These are phyloP conservation scores for Tetragonula clypearis DNA, from an alignment of 1,140 invertebrate species.

Conservation along the genomic window DNA sequence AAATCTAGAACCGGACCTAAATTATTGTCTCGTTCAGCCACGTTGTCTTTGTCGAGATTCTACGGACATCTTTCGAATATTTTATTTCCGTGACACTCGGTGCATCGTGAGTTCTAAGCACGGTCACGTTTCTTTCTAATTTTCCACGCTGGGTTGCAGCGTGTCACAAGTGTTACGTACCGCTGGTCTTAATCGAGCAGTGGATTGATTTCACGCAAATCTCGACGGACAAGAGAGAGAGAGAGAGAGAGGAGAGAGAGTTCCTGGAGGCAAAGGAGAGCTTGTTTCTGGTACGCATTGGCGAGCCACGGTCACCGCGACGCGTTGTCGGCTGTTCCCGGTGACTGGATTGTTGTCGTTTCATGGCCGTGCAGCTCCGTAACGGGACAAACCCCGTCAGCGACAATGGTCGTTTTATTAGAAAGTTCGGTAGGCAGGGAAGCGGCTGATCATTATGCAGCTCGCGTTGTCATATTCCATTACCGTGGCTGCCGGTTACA, in stretches of 20 bases:
- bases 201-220: not conserved
- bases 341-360: not conserved
- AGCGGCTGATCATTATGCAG: slow-evolving; percentile 75
- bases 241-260: too few relatives aligned
- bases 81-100: too few relatives aligned
- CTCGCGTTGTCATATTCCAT: slow-evolving; percentile 77
- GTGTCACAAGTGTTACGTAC: too few relatives aligned
- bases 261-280: too few relatives aligned
- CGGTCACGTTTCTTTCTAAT: too few relatives aligned
- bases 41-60: too few relatives aligned
- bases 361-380: not conserved
- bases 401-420: slow-evolving; percentile 74
- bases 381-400: slow-evolving; percentile 67
- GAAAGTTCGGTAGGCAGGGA: slow-evolving; percentile 68
- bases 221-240: not conserved
- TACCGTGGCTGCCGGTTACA: slow-evolving; percentile 75
- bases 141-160: too few relatives aligned
- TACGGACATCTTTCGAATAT: too few relatives aligned
- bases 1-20: too few relatives aligned
- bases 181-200: not conserved
- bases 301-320: not conserved
- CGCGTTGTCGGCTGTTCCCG: not conserved
- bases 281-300: not conserved
- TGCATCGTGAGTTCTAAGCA: too few relatives aligned
- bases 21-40: too few relatives aligned